Evolutionary conservation across 2,797 vertebrate genomes (phyloP), one percentile per base, ranked within the genome.

Genomic region (Xenentodon cancila): DNA sequence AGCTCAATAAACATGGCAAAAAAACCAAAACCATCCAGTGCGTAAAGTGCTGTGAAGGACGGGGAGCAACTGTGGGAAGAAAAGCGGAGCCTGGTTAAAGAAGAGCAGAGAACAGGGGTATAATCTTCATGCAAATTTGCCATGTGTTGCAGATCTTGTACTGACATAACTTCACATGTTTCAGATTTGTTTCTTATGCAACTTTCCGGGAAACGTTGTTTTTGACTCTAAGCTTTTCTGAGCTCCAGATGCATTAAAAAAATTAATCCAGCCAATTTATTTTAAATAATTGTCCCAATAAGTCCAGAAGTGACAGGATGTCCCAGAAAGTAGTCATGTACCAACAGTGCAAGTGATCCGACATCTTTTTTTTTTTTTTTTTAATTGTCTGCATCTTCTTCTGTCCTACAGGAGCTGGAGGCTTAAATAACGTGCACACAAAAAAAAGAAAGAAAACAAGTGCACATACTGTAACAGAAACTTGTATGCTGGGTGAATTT

Each of bases 131-230:
- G 73, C 60, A 79, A 72, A 81, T 86, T 64, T 75, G n/a, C 72
- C 89, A 88, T 87, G 75, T 90, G 89, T 80, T 85, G 77, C 57
- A 79, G 69, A 89, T 90, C 75, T 79, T 67, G 64, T 54, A 44
- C 64, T 73, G 77, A 82, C 83, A 82, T 80, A 45, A 82, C 76
- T 74, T 75, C 49, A 49, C 40, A 61, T 84, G 83, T 77, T 60
- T 59, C 76, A 77, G 69, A 70, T 80, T 78, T 71, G 53, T 77
- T 80, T 67, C 65, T 75, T 76, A 76, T 68, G 63, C 55, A 84
- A 74, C 71, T 62, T 79, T 75, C 80, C 13, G 53, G 71, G 68
- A 84, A 82, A 61, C 32, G 0, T 1, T 49, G 20, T 48, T 32
- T 56, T 62, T 40, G 18, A 64, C 37, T 71, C 19, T 46, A 8